These are phyloP conservation scores for Heterodera schachtii DNA, from an alignment of 1,140 invertebrate species.

Conservation along the genomic window DNA sequence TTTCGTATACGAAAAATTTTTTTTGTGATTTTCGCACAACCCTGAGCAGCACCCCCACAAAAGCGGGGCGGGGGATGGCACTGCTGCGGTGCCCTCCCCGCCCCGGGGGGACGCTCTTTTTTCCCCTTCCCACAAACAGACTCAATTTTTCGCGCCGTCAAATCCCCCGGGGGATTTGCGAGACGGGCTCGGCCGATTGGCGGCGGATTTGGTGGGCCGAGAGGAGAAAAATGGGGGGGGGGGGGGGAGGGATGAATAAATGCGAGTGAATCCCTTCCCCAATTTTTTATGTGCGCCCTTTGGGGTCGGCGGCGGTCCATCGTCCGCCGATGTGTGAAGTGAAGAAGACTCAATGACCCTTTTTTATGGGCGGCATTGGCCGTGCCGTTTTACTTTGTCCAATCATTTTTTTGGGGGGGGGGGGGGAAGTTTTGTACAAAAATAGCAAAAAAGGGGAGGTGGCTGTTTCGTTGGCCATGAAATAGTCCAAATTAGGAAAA, in stretches of 20 bases:
- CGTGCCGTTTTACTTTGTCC: not conserved
- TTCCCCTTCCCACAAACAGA: not conserved
- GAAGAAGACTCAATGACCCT: not conserved
- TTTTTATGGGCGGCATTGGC: not conserved
- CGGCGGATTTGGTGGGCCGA: conserved; percentile 11
- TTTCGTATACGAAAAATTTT: no score
- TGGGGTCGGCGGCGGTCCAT: not conserved
- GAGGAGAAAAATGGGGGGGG: not conserved
- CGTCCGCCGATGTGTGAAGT: not conserved
- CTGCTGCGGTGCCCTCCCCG: no score
- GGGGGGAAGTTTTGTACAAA: not conserved
- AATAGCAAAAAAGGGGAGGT: not conserved
- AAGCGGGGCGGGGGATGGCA: no score
- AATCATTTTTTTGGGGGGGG: not conserved
- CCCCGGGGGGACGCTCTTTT: not conserved
- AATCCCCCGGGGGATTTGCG: conserved; percentile 4
- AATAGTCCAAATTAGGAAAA: no score
- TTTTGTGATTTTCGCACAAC: no score
- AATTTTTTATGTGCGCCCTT: not conserved
- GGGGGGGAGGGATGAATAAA: not conserved
- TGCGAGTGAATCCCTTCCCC: not conserved
- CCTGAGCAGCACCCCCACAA: no score
- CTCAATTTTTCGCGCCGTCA: conserved; percentile 17
- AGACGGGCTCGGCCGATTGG: not conserved
- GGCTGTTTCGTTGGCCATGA: no score